A percentile compares a stretch with the other conserved stretches of the same genome.
These are phyloP conservation scores for Ichneumon xanthorius DNA, from an alignment of 2,888 invertebrate genomes.

Conservation along the genomic window DNA sequence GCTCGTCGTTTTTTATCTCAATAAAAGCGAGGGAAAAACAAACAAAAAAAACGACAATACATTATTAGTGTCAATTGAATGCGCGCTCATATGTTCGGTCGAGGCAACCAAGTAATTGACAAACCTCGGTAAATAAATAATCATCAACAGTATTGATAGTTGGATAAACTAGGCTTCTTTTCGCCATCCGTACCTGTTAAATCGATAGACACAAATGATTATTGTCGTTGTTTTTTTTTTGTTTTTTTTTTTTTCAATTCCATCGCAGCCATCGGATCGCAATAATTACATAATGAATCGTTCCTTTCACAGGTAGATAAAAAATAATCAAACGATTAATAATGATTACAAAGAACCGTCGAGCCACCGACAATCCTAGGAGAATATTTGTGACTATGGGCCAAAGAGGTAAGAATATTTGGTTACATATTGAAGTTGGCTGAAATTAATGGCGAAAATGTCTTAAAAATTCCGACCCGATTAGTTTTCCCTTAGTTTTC, in stretches of 20 bases:
- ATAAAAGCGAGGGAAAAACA: background rate
- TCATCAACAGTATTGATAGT: too few relatives aligned
- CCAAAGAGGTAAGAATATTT: background rate
- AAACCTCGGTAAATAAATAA: background rate
- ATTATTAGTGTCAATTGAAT: too few relatives aligned
- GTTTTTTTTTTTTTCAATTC: background rate
- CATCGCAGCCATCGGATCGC: background rate
- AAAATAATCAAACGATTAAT: background rate
- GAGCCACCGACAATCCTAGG: background rate
- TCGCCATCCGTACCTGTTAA: too few relatives aligned
- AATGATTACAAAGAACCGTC: background rate
- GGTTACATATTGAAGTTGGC: background rate
- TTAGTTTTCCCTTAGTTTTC: background rate
- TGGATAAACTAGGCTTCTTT: too few relatives aligned
- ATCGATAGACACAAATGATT: too few relatives aligned
- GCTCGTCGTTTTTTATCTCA: too few relatives aligned
- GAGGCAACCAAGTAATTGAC: background rate
- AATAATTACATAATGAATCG: background rate
- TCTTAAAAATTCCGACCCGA: background rate
- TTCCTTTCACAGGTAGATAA: background rate
- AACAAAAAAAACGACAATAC: background rate
- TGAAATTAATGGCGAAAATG: too few relatives aligned
- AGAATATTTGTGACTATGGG: background rate
- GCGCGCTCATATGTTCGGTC: background rate
- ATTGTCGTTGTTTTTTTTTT: background rate